A percentile compares a stretch with the other conserved stretches of the same genome.
phyloP scores from a whole-genome alignment of 2,113 vertebrate genomes.

The Rhinopomastus cyanomelas region DNA sequence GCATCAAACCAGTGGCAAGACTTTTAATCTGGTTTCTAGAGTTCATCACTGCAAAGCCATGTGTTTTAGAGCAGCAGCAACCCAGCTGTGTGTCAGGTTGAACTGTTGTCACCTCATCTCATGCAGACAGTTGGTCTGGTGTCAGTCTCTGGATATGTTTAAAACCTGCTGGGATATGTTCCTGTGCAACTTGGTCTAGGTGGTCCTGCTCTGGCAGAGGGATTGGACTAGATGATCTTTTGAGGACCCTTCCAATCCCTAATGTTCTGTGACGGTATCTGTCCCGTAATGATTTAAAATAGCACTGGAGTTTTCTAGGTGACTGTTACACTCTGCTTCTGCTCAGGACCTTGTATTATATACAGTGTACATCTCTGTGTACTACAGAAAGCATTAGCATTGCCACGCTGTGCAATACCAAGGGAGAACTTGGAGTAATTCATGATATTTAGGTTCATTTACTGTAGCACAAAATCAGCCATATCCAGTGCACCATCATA shows the following conservation, averaged over 20 bases:
- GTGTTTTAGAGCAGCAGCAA: background rate
- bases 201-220: too few relatives aligned
- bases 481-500: background rate
- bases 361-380: background rate
- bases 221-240: too few relatives aligned
- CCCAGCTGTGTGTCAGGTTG: background rate
- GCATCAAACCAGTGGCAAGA: background rate
- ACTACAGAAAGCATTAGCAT: background rate
- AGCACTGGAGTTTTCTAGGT: background rate
- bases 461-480: background rate
- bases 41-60: background rate
- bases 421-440: background rate
- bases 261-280: background rate
- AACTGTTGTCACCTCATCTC: background rate
- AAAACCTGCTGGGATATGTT: too few relatives aligned
- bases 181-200: too few relatives aligned
- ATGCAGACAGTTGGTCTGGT: background rate
- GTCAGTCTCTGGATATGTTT: too few relatives aligned
- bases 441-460: background rate
- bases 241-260: too few relatives aligned
- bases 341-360: background rate
- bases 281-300: background rate
- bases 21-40: background rate
- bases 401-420: background rate
- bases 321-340: background rate